phyloP scores from a whole-genome alignment of 2,113 vertebrate genomes.

The Triplophysa tibetana region DNA sequence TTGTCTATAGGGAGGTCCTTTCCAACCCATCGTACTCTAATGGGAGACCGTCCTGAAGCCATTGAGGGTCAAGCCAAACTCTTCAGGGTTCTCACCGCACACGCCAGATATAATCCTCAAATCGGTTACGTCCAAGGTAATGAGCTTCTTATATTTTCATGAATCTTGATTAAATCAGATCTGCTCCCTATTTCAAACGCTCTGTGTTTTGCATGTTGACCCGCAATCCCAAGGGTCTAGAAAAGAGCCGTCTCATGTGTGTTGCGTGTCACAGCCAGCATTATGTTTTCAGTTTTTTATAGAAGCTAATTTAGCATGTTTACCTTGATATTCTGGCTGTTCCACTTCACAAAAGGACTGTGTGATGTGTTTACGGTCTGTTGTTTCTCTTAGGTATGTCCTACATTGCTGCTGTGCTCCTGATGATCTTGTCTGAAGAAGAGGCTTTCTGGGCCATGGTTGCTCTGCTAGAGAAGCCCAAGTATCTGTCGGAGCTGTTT shows the following conservation, averaged over 20 bases:
- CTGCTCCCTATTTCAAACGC: neutral
- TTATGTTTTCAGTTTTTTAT: neutral
- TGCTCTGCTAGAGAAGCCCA: constrained; percentile 68
- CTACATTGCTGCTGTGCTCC: constrained; percentile 74
- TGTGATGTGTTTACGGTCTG: constrained; percentile 25
- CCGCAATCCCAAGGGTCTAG: constrained; percentile 36
- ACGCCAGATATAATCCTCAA: constrained; percentile 68
- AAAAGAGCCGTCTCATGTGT: neutral
- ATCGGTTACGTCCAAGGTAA: constrained; percentile 76
- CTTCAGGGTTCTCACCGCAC: constrained; percentile 72
- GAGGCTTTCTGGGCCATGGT: constrained; percentile 76
- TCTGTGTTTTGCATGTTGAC: neutral
- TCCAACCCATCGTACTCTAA: constrained; percentile 74
- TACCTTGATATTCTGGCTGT: neutral
- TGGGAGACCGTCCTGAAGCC: constrained; percentile 73
- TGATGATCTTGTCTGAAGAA: constrained; percentile 75
- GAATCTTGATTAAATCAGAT: neutral
- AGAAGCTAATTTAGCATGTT: neutral
- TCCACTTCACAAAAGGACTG: neutral
- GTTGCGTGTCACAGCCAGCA: neutral
- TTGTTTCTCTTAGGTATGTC: constrained; percentile 70
- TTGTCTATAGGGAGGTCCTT: constrained; percentile 68
- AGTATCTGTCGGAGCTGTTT: constrained; percentile 70
- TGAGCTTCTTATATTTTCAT: neutral
- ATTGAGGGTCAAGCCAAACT: constrained; percentile 77